Base-by-base conservation (phyloP, 2,888 invertebrate genomes). In the Neoaliturus tenellus region DNA sequence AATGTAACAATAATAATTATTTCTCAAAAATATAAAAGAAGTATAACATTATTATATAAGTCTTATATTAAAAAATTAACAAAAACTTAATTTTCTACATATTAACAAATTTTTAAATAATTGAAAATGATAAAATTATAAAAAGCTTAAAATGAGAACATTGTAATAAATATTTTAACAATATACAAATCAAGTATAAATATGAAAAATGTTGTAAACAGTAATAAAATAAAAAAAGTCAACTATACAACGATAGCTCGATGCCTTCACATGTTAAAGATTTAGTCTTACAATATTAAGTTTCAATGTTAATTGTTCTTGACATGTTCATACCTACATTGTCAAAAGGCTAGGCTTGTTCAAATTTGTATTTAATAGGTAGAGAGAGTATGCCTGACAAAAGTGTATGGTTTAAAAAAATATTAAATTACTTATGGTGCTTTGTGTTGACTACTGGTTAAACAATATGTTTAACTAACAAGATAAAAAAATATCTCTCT, bases 11-110 rank as follows among this genome's bases (percentile, higher is more conserved):
- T 31, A 62, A 62, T 62, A 62, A 31, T 62, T 28, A 62, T 62
- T 62, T 62, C 28, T 62, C 62, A 62, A 62, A 28, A 31, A 62
- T 62, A 62, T 62, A 62, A 51, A 51, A 51, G 62, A 62, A 28
- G 62, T 62, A 62, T 62, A 62, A 62, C 62, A 62, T 62, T 31
- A 62, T 62, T 28, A 62, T 62, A 62, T 62, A 62, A 62, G 62
- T 62, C 62, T 62, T 62, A 62, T 62, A 62, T 62, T 3, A 12
- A 28, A 62, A 31, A 62, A 62, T 5, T 62, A 62, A 62, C 62
- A 62, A 62, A n/a, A 55, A 62, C 28, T 28, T 25, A 58, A 23
- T 51, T 62, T 31, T 62, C 31, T 31, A 62, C 62, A 62, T 62
- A 51, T 51, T 51, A 62, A 62, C 28, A 28, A 28, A 31, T 31